phyloP scores from a whole-genome alignment of 2,888 invertebrate genomes.

The Petrolisthes cinctipes region DNA sequence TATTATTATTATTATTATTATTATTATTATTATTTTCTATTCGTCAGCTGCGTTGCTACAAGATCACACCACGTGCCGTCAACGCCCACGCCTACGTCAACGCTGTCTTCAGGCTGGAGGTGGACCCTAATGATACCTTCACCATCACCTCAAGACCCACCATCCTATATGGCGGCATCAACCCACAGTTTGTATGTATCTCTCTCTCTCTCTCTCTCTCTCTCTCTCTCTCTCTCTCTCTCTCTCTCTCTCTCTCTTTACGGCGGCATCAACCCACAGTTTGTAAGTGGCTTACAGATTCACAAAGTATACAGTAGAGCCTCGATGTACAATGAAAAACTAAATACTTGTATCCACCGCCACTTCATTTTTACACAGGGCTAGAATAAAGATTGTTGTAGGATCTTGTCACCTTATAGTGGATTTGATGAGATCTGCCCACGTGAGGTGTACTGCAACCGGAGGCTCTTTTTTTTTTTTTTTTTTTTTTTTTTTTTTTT shows the following conservation, averaged over 20 bases:
- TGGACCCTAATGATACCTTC: constrained; percentile 71
- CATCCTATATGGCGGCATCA: constrained; percentile 79
- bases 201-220: no score
- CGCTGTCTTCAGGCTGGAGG: constrained; percentile 78
- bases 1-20: not conserved
- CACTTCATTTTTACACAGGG: no score
- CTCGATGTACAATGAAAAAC: no score
- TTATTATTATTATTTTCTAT: not conserved
- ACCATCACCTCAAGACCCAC: constrained; percentile 73
- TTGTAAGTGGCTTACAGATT: constrained; percentile 39
- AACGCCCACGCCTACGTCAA: constrained; percentile 84
- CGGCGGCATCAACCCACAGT: constrained; percentile 74
- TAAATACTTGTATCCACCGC: no score
- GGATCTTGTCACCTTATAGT: no score
- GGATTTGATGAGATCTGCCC: no score
- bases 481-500: no score
- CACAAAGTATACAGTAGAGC: no score
- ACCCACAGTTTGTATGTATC: constrained; percentile 56
- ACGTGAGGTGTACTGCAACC: no score
- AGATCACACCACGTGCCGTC: constrained; percentile 82
- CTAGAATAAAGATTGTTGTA: no score
- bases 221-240: constrained; percentile 73
- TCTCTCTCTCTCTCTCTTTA: constrained; percentile 75
- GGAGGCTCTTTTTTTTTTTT: no score
- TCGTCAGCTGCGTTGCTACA: constrained; percentile 56